Evolutionary conservation across 2,888 invertebrate species (phyloP).

Genomic region (Lycophotia porphyrea): DNA sequence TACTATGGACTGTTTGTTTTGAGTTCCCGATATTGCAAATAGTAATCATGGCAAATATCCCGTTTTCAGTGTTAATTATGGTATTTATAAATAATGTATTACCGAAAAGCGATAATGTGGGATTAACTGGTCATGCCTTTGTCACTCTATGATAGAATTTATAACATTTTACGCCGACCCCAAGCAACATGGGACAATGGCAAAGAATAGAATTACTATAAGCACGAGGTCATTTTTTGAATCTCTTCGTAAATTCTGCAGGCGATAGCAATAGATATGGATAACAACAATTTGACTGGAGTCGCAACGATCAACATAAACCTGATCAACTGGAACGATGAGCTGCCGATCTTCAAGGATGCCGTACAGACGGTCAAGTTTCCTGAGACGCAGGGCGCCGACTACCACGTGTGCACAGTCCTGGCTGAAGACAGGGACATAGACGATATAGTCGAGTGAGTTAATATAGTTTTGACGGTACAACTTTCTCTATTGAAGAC

Average conservation of each 20-base stretch:
- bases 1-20: background rate
- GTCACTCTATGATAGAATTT: background rate
- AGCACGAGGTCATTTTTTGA: background rate
- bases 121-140: background rate
- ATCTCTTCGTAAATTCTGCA: conserved; percentile 51
- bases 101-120: background rate
- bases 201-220: conserved; percentile 5
- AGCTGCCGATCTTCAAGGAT: conserved; percentile 91
- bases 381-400: conserved; percentile 89
- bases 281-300: conserved; percentile 76
- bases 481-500: no score
- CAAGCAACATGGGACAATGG: background rate
- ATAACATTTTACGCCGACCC: background rate
- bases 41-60: no score
- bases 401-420: conserved; percentile 87
- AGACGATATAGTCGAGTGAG: conserved; percentile 90
- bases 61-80: background rate
- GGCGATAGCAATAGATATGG: conserved; percentile 83
- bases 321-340: conserved; percentile 93
- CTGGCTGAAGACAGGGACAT: conserved; percentile 91
- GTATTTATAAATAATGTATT: background rate
- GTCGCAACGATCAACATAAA: conserved; percentile 84
- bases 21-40: no score
- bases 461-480: conserved; percentile 41
- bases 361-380: conserved; percentile 80